Evolutionary conservation across 2,888 invertebrate genomes (phyloP), one percentile per base, ranked within the genome.

Genomic region (Oxyteleia sp.): DNA sequence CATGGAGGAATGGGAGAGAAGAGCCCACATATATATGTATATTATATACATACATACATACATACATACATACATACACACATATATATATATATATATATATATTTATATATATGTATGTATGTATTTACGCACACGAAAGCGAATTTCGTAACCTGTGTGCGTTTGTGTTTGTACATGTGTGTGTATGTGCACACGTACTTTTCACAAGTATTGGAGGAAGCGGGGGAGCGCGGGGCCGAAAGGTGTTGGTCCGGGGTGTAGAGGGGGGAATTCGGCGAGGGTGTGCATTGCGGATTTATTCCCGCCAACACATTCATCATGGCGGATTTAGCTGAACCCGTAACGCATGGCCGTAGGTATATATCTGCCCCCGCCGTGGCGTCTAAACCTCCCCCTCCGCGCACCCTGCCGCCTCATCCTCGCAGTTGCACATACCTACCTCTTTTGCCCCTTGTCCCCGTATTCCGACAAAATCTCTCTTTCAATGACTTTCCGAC

Each of bases 301-400:
- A 93, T 93, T 93, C 84, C 84, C 82, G 81, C 83, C 78, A 85
- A 84, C 93, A 93, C 93, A 93, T 93, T 93, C 93, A 92, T 92
- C 93, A 93, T 93, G 93, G 93, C 93, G 93, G 93, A 93, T 93
- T 93, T 93, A 93, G 93, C 93, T 93, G 93, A 93, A 93, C 93
- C 93, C 93, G 93, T 92, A 93, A 93, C 92, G 93, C 93, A 93
- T 92, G 69, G 86, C 86, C 84, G 72, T 82, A 71, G 81, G 89
- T 89, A 89, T 85, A 87, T 88, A 89, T 87, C 89, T 88, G 83
- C 85, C 81, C 80, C 82, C 79, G 84, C 85, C 64, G 47, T 69
- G 59, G 76, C 68, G 45, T 80, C 84, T 76, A 66, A 75, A 69
- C 85, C 74, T 47, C 72, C 74, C 51, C 71, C 61, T 11, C 55